A percentile compares a stretch with the other conserved stretches of the same genome.
These are phyloP conservation scores for Parapristionchus giblindavisi DNA, from an alignment of 2,888 invertebrate genomes.

Conservation along the genomic window DNA sequence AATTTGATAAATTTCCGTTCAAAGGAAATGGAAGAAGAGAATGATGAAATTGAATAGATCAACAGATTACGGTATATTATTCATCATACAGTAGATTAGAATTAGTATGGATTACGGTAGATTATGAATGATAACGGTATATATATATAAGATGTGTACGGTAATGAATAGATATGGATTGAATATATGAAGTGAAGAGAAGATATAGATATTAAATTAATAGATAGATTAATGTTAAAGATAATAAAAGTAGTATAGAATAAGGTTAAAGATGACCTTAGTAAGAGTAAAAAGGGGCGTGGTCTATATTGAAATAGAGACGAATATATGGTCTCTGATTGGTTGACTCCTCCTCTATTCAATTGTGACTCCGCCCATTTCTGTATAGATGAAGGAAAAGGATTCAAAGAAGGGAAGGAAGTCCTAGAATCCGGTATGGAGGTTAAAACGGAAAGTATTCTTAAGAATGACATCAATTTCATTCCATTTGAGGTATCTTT, in stretches of 20 bases:
- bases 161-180: not conserved
- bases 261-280: not conserved
- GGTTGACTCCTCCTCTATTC: not conserved
- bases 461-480: conserved; percentile 14
- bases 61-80: too few species aligned
- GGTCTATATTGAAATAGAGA: not conserved
- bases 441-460: conserved; percentile 13
- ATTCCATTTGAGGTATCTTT: not conserved
- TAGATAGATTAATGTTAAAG: not conserved
- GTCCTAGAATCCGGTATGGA: conserved; percentile 35
- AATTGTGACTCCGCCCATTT: conserved; percentile 18
- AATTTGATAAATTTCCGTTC: conserved; percentile 30
- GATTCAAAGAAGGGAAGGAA: conserved; percentile 33
- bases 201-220: conserved; percentile 1
- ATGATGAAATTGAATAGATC: too few species aligned
- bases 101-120: conserved; percentile 19
- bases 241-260: conserved; percentile 1
- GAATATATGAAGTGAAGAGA: not conserved
- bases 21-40: conserved; percentile 31
- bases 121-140: conserved; percentile 9
- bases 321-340: not conserved
- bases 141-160: not conserved
- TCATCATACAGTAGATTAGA: too few species aligned
- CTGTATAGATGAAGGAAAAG: conserved; percentile 19
- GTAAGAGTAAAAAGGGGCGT: conserved; percentile 15